A percentile compares a stretch with the other conserved stretches of the same genome.
phyloP scores from a whole-genome alignment of 2,888 invertebrate species.

The Limnephilus rhombicus region DNA sequence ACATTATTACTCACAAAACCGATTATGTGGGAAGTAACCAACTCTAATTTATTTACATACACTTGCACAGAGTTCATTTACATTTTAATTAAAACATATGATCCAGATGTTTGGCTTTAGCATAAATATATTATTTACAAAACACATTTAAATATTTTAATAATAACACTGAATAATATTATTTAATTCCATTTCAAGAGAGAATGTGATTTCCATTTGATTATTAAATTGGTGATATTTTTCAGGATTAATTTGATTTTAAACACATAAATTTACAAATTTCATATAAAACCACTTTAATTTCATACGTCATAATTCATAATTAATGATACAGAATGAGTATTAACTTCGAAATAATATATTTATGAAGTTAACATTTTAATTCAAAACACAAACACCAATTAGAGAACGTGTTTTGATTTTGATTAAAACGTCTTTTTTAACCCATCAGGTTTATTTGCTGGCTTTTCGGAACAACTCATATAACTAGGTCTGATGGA shows the following conservation, averaged over 20 bases:
- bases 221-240: neutral
- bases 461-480: too few relatives aligned
- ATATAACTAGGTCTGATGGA: too few relatives aligned
- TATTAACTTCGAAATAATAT: neutral
- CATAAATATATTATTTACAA: neutral
- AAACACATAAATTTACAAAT: neutral
- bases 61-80: neutral
- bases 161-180: neutral
- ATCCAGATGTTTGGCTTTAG: neutral
- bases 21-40: neutral
- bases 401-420: neutral
- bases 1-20: neutral
- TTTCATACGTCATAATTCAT: neutral
- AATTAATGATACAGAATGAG: neutral
- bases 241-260: neutral
- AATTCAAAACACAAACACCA: neutral
- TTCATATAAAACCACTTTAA: neutral
- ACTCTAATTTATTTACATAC: neutral
- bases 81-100: neutral
- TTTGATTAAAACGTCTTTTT: neutral
- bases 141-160: neutral
- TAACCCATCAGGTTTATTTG: too few relatives aligned
- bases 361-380: neutral
- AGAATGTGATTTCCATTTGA: neutral
- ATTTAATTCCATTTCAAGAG: neutral